Base-by-base conservation (phyloP, 30 jellyfish, hydroid and myxozoan species). In the Mastigias papua region DNA sequence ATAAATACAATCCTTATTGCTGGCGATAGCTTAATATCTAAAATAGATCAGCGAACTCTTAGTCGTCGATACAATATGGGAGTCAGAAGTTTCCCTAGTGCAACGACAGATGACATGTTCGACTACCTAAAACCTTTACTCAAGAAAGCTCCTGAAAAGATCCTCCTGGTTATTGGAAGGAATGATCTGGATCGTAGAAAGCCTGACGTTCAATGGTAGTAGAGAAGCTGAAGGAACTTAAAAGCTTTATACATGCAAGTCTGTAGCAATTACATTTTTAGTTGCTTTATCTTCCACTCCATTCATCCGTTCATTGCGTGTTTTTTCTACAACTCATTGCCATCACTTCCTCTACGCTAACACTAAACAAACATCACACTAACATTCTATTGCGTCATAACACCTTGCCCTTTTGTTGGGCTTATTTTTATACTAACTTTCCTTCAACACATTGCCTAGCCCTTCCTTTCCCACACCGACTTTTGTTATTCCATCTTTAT, bases 51-150 rank as follows among this genome's bases (percentile, higher is more conserved):
- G 58, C 50, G 80, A 7, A 69, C 58, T n/a, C 80, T 23, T 28
- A 69, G 80, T 69, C 50, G 58, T 21, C 80, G 80, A 20, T 69
- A 7, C 58, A 69, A 30, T 28, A 69, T 34, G 58, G 23, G 58
- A 69, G 80, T 69, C 29, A 30, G 66, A 30, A 28, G 80, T n/a
- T 69, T 69, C 66, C 50, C 58, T 69, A 3, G 80, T 69, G 50
- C 80, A 69, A 69, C 80, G 29, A 34, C 58, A 20, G 80, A 69
- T 28, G 80, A 69, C 58, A 19, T 69, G 50, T 34, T 28, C 34
- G 80, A 69, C 34, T 69, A 69, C 34, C 15, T 69, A 30, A 9
- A 69, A 34, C 80, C 80, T n/a, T 34, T 69, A 28, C 58, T 69
- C 58, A 69, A 32, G 34, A 30, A 69, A 69, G 34, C 30, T 28